Base-by-base conservation (phyloP, 2,888 invertebrate genomes). In the Drosophila suboccidentalis region DNA sequence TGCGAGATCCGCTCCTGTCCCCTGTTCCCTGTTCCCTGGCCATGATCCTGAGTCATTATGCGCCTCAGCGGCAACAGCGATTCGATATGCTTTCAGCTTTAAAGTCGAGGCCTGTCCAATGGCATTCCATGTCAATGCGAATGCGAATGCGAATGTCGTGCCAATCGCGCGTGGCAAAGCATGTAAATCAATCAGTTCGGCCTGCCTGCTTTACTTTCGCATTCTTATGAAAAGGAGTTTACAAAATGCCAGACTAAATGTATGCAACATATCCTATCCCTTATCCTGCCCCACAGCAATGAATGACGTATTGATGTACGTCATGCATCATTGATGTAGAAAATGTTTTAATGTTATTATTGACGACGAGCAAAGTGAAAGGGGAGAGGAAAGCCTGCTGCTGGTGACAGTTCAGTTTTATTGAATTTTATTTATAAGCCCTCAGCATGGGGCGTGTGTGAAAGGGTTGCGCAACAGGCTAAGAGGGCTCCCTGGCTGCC, bases 301-400 rank as follows among this genome's bases (percentile, higher is more conserved):
- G 60, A 71, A 61, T 85, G 86, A 82, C 74, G 88, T 83, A 88
- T 82, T 82, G 86, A 82, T 86, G 78, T 86, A 84, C 78, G 82
- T 80, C 84, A 84, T 86, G 86, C 87, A 84, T 84, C 89, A 88
- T 87, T 88, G 89, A 87, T 82, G 80, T 73, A 86, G 84, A 86
- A 86, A 87, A 85, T 86, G 81, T 78, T 87, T 86, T 87, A 85
- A 89, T 88, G 86, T 71, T 86, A 88, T 87, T 88, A 87, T 80
- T 77, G 82, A 43, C 22, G 29, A 26, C 57, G 44, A 47, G 41
- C 29, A 8, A 17, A 29, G 38, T 15, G 19, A 39, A 17, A 29
- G 36, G 46, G 2, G 13, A 29, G 29, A 29, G 36, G 46, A 8
- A 29, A 10, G 32, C 15, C 58, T 63, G 38, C 87, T 87, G 88